Conservation (phyloP, 2,888 invertebrate genomes). For the Sinhomidia bicolor region DNA sequence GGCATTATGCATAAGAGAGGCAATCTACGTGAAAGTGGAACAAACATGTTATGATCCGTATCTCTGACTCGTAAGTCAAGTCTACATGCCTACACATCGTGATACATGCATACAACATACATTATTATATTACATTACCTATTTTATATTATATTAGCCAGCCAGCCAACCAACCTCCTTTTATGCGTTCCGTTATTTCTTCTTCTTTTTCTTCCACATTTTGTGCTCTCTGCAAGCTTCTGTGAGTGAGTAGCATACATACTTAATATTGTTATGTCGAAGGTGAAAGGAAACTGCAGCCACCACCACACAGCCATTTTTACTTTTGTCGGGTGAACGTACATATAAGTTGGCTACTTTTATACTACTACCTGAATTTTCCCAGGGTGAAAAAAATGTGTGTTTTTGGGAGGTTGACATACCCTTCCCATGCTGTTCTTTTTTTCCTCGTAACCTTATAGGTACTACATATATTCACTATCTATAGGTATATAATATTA, state of each 20-base stretch:
- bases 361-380: neutral
- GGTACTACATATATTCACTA: neutral
- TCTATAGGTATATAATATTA: neutral
- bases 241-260: neutral
- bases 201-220: too few relatives aligned
- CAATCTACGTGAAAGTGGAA: conserved; percentile 37
- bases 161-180: neutral
- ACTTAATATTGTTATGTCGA: conserved; percentile 11
- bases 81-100: neutral
- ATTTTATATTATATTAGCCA: too few relatives aligned
- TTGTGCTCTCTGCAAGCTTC: too few relatives aligned
- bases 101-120: neutral
- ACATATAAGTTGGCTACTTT: neutral
- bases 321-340: conserved; percentile 3
- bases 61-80: neutral
- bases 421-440: neutral
- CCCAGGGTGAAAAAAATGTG: neutral
- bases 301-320: conserved; percentile 15
- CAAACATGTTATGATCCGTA: conserved; percentile 19
- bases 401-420: conserved; percentile 10
- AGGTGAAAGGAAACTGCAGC: conserved; percentile 35
- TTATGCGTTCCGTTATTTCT: neutral
- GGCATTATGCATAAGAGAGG: neutral
- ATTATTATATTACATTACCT: too few relatives aligned
- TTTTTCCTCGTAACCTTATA: neutral